Conservation (phyloP, 2,797 vertebrate genomes). For the Clamator glandarius region DNA sequence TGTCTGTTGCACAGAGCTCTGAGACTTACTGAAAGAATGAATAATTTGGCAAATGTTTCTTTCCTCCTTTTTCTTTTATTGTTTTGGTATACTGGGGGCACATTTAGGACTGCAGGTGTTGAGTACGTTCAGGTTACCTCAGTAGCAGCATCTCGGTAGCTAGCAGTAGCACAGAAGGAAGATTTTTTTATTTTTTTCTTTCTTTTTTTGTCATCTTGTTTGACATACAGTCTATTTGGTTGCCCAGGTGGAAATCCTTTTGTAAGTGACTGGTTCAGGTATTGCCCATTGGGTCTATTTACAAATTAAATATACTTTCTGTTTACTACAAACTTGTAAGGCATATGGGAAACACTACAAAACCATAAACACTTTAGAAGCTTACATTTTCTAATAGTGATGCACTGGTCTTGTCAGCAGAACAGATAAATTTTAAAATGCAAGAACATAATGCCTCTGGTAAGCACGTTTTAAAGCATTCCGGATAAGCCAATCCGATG, state of each 20-base stretch:
- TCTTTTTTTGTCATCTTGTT: neutral
- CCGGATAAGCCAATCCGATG: no score
- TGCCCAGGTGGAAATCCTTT: neutral
- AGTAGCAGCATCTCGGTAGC: neutral
- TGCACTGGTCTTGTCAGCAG: neutral
- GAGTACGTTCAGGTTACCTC: neutral
- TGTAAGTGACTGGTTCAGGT: neutral
- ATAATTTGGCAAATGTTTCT: neutral
- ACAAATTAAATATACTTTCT: neutral
- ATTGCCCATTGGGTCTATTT: neutral
- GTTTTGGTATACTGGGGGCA: neutral
- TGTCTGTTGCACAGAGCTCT: neutral
- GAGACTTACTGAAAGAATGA: neutral
- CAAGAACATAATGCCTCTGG: neutral
- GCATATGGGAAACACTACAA: accelerated
- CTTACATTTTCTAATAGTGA: neutral
- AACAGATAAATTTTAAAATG: neutral
- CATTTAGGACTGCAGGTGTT: neutral
- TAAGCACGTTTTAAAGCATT: neutral
- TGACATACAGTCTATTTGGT: neutral
- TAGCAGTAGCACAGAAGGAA: neutral
- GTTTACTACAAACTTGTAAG: neutral
- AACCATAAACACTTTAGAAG: neutral
- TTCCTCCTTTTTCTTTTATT: neutral
- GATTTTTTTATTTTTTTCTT: neutral